A percentile compares a stretch with the other conserved stretches of the same genome.
phyloP scores from a whole-genome alignment of 2,888 invertebrate species.

The Cheilosia soror region DNA sequence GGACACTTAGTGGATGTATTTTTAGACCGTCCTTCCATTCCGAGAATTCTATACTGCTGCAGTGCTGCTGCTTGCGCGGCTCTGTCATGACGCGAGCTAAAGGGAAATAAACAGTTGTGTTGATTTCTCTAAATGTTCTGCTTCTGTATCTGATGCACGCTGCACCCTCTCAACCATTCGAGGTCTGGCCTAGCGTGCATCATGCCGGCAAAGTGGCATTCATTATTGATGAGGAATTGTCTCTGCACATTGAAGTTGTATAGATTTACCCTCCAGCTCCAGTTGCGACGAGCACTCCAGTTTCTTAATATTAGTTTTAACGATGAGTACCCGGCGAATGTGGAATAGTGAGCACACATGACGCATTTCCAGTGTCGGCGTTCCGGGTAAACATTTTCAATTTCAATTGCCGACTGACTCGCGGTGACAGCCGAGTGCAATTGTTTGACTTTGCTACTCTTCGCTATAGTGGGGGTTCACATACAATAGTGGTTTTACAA shows the following conservation, averaged over 20 bases:
- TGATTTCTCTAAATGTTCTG: constrained; percentile 47
- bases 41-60: constrained; percentile 27
- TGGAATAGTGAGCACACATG: constrained; percentile 15
- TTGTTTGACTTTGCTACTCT: constrained; percentile 55
- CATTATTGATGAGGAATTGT: constrained; percentile 63
- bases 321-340: neutral
- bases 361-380: constrained; percentile 42
- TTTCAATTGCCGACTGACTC: constrained; percentile 61
- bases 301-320: constrained; percentile 55
- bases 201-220: constrained; percentile 43
- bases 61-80: constrained; percentile 8
- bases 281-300: constrained; percentile 10
- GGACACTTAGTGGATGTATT: constrained; percentile 55
- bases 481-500: constrained; percentile 47
- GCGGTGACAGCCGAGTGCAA: constrained; percentile 50
- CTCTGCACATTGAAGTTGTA: constrained; percentile 16
- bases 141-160: neutral
- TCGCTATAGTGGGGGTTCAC: constrained; percentile 27
- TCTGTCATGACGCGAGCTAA: constrained; percentile 14
- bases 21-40: constrained; percentile 68
- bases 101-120: constrained; percentile 42
- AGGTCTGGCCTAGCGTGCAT: constrained; percentile 31
- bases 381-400: constrained; percentile 63
- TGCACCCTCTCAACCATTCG: neutral
- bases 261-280: constrained; percentile 14